Percentiles rank a stretch among this genome's conserved stretches.
Conservation (phyloP, 2,888 invertebrate genomes). For the Laothoe populi region DNA sequence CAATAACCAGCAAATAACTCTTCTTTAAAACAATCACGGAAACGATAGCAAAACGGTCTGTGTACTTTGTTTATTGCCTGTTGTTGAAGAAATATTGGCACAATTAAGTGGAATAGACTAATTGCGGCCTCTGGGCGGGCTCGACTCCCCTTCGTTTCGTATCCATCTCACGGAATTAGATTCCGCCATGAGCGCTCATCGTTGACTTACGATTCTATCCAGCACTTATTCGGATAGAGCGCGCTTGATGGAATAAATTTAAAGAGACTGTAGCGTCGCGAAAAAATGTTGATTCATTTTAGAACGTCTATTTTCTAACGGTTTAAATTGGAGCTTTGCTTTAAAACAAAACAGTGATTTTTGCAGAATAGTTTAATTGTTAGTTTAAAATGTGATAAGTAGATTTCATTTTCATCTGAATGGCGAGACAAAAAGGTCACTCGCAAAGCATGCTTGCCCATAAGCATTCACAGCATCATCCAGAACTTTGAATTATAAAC, state of each 20-base stretch:
- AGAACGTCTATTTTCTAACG: neutral
- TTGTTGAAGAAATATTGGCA: slow-evolving; percentile 46
- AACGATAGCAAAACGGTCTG: slow-evolving; percentile 27
- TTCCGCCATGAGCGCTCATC: slow-evolving; percentile 43
- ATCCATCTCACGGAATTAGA: slow-evolving; percentile 53
- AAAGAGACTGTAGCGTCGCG: slow-evolving; percentile 15
- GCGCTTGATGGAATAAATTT: slow-evolving; percentile 18
- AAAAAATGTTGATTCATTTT: slow-evolving; percentile 5
- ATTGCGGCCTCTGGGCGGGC: slow-evolving; percentile 38
- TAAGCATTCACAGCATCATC: too few relatives aligned
- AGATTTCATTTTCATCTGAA: too few relatives aligned
- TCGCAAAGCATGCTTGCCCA: too few relatives aligned
- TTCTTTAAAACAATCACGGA: slow-evolving; percentile 20
- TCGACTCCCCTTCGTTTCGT: slow-evolving; percentile 35
- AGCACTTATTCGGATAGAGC: slow-evolving; percentile 23
- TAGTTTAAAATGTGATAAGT: too few relatives aligned
- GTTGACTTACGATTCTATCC: slow-evolving; percentile 37
- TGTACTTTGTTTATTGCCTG: slow-evolving; percentile 43
- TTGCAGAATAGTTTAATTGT: too few relatives aligned
- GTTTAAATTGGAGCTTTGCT: neutral
- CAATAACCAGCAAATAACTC: slow-evolving; percentile 17
- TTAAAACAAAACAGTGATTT: too few relatives aligned
- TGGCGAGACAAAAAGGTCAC: too few relatives aligned
- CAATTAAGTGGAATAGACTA: slow-evolving; percentile 45
- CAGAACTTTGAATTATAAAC: too few relatives aligned